A percentile compares a stretch with the other conserved stretches of the same genome.
Evolutionary conservation across 2,888 invertebrate species (phyloP).

Genomic region (Apamea sordens): DNA sequence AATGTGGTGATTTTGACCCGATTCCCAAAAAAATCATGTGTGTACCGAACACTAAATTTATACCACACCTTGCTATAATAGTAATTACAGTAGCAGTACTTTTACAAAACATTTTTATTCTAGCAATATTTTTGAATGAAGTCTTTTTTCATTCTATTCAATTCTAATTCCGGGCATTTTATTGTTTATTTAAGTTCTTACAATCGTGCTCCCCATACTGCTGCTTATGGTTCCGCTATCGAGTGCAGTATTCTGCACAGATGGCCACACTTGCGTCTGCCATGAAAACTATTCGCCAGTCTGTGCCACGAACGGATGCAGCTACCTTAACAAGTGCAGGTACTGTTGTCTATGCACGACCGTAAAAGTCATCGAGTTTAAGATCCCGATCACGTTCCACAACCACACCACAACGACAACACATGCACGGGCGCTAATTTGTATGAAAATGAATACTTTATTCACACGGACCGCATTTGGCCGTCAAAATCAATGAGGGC

Average conservation of each 20-base stretch:
- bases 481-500: too few species aligned
- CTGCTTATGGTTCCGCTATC: not conserved
- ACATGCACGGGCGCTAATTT: not conserved
- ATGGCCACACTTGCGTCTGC: conserved; percentile 31
- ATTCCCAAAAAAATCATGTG: not conserved
- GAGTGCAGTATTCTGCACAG: conserved; percentile 20
- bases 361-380: too few species aligned
- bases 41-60: not conserved
- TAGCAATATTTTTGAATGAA: not conserved
- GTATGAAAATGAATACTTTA: not conserved
- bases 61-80: not conserved
- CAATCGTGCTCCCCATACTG: conserved; percentile 15
- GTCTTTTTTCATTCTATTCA: too few species aligned
- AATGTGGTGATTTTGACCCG: not conserved
- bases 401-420: not conserved
- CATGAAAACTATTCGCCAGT: conserved; percentile 21
- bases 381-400: too few species aligned
- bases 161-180: too few species aligned
- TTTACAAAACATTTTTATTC: not conserved
- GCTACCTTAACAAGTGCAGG: conserved; percentile 40
- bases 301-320: conserved; percentile 41
- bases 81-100: not conserved
- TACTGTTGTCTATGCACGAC: not conserved
- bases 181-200: conserved; percentile 8
- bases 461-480: not conserved